Conservation (phyloP, 2,888 invertebrate genomes). For the Caenorhabditis sp. region DNA sequence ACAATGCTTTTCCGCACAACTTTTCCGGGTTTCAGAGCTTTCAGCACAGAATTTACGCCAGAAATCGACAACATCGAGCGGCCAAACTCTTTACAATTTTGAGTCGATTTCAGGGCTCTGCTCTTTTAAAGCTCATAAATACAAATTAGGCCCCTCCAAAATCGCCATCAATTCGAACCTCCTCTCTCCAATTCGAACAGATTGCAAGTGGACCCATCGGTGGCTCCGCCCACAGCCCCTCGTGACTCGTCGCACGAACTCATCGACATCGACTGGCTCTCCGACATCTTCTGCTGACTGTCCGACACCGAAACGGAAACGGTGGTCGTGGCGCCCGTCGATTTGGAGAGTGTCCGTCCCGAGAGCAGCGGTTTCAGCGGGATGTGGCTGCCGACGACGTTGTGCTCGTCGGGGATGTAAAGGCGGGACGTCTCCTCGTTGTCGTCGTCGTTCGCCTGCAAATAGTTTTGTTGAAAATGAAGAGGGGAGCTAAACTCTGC, state of each 20-base stretch:
- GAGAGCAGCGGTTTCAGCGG: conserved; percentile 46
- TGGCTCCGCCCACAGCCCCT: background rate
- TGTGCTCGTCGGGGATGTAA: conserved; percentile 4
- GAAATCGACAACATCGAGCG: too few relatives aligned
- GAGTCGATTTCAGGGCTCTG: too few relatives aligned
- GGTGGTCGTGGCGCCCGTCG: background rate
- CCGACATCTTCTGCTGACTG: too few relatives aligned
- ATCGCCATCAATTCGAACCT: too few relatives aligned
- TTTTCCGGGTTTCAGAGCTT: background rate
- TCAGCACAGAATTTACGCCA: too few relatives aligned
- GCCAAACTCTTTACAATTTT: too few relatives aligned
- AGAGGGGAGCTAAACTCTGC: too few relatives aligned
- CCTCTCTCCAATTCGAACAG: conserved; percentile 59
- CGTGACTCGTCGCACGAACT: conserved; percentile 30
- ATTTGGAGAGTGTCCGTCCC: too few relatives aligned
- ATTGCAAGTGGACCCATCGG: conserved; percentile 65
- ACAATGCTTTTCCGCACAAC: too few relatives aligned
- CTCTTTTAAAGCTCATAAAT: too few relatives aligned
- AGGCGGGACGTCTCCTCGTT: background rate
- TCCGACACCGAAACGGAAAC: background rate
- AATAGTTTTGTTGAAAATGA: too few relatives aligned
- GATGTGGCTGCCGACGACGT: conserved; percentile 17
- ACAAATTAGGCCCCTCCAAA: too few relatives aligned
- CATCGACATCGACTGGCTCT: conserved; percentile 47
- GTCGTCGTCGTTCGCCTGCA: background rate